phyloP scores from a whole-genome alignment of 2,797 vertebrate species.

The Carduelis carduelis region DNA sequence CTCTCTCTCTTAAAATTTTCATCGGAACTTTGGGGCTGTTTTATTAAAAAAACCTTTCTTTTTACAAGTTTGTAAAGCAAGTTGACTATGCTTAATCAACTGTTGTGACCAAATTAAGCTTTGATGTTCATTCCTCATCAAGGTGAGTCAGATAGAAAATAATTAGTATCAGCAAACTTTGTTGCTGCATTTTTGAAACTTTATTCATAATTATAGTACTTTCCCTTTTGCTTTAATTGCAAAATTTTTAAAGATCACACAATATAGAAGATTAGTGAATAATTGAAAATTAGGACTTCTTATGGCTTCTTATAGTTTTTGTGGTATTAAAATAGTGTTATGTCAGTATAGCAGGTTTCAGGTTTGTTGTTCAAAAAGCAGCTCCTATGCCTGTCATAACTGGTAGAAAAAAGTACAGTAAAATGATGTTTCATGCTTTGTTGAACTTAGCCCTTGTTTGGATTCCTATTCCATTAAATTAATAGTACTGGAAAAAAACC shows the following conservation, averaged over 20 bases:
- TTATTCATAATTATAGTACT: background rate
- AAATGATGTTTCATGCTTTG: background rate
- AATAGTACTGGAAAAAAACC: background rate
- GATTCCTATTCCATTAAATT: background rate
- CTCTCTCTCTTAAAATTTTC: background rate
- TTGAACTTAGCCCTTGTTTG: background rate
- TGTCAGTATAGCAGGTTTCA: background rate
- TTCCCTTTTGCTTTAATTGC: background rate
- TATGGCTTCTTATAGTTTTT: background rate
- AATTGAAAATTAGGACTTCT: background rate
- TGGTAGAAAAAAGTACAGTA: background rate
- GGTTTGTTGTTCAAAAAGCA: background rate
- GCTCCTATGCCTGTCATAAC: background rate
- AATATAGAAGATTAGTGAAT: background rate
- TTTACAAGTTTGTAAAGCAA: background rate
- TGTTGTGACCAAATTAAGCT: background rate
- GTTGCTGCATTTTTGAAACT: background rate
- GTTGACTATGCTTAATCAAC: background rate
- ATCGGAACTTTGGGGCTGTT: background rate
- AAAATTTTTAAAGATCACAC: background rate
- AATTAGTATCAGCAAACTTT: background rate
- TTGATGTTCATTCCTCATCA: background rate
- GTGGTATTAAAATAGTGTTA: background rate
- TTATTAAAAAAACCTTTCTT: background rate
- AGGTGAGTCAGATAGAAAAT: background rate